Conservation (phyloP, 2,888 invertebrate genomes). For the Thumatha senex region DNA sequence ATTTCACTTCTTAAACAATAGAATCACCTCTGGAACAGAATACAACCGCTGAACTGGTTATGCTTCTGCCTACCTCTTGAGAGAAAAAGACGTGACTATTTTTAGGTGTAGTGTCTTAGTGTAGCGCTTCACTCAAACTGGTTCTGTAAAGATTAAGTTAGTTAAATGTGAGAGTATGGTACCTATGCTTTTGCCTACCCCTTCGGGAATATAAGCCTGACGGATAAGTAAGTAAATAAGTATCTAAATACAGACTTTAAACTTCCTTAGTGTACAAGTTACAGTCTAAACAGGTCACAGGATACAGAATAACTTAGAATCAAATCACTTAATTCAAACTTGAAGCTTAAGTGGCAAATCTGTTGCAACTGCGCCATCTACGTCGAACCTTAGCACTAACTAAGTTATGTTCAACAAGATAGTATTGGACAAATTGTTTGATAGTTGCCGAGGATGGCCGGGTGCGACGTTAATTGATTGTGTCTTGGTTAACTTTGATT, state of each 20-base stretch:
- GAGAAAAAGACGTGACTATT: too few relatives aligned
- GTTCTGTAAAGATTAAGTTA: too few relatives aligned
- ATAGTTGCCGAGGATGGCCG: constrained; percentile 1
- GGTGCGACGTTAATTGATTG: background rate
- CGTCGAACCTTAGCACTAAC: constrained; percentile 25
- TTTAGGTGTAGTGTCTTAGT: too few relatives aligned
- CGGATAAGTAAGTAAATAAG: too few relatives aligned
- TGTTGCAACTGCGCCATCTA: constrained; percentile 1
- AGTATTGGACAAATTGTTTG: constrained; percentile 30
- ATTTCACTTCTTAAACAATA: too few relatives aligned
- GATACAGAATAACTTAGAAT: constrained; percentile 1
- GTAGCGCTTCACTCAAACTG: too few relatives aligned
- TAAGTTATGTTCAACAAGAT: constrained; percentile 28
- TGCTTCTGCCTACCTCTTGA: too few relatives aligned
- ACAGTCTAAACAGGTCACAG: background rate
- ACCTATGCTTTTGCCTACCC: too few relatives aligned
- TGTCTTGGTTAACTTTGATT: background rate
- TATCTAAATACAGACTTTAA: background rate
- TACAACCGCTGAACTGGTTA: too few relatives aligned
- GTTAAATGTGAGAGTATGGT: too few relatives aligned
- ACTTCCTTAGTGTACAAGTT: background rate
- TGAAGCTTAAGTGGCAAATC: constrained; percentile 28
- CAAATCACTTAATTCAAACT: constrained; percentile 26
- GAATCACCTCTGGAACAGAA: too few relatives aligned
- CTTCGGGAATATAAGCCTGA: too few relatives aligned